phyloP scores from a whole-genome alignment of 1,140 invertebrate genomes.

The Lasioglossum baleicum region DNA sequence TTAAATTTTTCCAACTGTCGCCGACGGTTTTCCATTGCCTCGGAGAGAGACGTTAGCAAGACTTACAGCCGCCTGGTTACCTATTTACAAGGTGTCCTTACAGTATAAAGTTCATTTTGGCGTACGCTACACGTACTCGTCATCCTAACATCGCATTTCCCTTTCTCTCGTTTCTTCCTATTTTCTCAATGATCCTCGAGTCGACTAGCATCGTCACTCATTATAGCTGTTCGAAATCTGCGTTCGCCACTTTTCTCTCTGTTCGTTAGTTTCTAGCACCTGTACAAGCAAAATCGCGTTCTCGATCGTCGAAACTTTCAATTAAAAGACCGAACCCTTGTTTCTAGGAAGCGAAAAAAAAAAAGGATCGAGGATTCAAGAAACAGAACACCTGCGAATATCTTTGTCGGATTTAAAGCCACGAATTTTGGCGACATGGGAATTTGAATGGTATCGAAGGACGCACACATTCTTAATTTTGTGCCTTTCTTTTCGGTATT shows the following conservation, averaged over 20 bases:
- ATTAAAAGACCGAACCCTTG: too few species aligned
- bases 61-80: slow-evolving; percentile 23
- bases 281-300: not conserved
- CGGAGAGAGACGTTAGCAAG: slow-evolving; percentile 3
- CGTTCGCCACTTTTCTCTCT: not conserved
- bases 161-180: not conserved
- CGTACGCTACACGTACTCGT: slow-evolving; percentile 15
- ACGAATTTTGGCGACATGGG: too few species aligned
- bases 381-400: too few species aligned
- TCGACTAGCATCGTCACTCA: slow-evolving; percentile 69
- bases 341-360: too few species aligned
- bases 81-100: slow-evolving; percentile 44
- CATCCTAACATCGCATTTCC: not conserved
- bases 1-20: not conserved
- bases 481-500: too few species aligned
- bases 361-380: too few species aligned
- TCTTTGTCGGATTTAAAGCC: too few species aligned
- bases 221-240: slow-evolving; percentile 55
- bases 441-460: too few species aligned
- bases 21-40: not conserved
- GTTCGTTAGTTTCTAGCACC: not conserved
- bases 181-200: slow-evolving; percentile 55
- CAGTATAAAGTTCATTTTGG: slow-evolving; percentile 22
- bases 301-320: too few species aligned
- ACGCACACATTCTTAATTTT: too few species aligned